Conservation (phyloP, 2,113 vertebrate genomes). For the Heterotilapia buettikoferi region DNA sequence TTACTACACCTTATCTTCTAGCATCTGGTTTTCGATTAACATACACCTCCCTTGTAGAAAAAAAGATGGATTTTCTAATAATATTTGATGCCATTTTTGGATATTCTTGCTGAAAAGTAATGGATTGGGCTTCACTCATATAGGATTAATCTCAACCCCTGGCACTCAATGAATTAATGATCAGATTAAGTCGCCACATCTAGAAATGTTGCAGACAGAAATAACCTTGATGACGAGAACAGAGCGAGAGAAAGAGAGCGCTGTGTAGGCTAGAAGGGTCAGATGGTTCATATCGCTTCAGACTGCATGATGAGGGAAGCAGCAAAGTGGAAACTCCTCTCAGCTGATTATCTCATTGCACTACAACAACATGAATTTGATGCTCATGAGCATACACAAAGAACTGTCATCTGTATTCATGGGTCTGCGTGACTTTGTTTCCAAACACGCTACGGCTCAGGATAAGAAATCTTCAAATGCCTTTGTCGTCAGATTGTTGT, state of each 20-base stretch:
- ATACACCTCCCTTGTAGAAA: not conserved
- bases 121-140: not conserved
- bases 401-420: not conserved
- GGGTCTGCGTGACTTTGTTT: not conserved
- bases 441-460: not conserved
- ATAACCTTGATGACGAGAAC: not conserved
- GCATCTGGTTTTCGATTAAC: not conserved
- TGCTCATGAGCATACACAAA: not conserved
- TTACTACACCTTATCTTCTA: not conserved
- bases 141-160: not conserved
- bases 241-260: not conserved
- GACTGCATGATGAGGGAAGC: not conserved
- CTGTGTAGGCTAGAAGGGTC: not conserved
- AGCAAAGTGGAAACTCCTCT: slow-evolving; percentile 18
- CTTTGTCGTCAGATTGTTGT: not conserved
- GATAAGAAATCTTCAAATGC: not conserved
- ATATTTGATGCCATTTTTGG: not conserved
- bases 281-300: not conserved
- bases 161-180: slow-evolving; percentile 2
- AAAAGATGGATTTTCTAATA: not conserved
- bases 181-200: slow-evolving; percentile 7
- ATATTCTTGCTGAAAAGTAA: not conserved
- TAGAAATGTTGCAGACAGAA: not conserved
- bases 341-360: slow-evolving; percentile 2
- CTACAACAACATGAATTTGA: not conserved